A percentile compares a stretch with the other conserved stretches of the same genome.
Conservation (phyloP, 2,888 invertebrate genomes). For the Peribatodes rhomboidaria region DNA sequence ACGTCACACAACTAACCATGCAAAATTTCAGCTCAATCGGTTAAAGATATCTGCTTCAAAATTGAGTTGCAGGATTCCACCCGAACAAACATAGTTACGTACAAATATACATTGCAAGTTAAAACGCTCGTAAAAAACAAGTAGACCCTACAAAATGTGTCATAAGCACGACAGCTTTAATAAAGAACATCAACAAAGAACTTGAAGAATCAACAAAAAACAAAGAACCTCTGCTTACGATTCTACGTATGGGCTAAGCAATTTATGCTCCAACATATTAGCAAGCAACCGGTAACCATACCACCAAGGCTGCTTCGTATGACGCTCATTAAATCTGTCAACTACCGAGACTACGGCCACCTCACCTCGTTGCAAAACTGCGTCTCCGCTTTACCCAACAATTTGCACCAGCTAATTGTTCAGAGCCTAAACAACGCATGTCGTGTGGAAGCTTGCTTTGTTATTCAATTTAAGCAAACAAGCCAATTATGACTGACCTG, state of each 20-base stretch:
- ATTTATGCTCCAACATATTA: background rate
- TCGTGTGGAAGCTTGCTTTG: slow-evolving; percentile 5
- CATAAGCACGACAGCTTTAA: too few relatives aligned
- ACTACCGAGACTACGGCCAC: slow-evolving; percentile 22
- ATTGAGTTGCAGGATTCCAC: too few relatives aligned
- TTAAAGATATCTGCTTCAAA: too few relatives aligned
- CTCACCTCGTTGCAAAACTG: slow-evolving; percentile 23
- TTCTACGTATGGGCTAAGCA: background rate
- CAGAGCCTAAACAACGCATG: slow-evolving; percentile 9
- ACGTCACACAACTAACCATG: too few relatives aligned
- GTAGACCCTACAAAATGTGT: too few relatives aligned
- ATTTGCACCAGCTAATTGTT: slow-evolving; percentile 29
- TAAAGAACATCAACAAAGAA: too few relatives aligned
- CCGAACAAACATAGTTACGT: too few relatives aligned
- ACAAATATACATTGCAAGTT: too few relatives aligned
- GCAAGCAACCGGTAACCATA: slow-evolving; percentile 1
- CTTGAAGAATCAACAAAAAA: too few relatives aligned
- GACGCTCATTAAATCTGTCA: slow-evolving; percentile 22
- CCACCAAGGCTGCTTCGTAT: slow-evolving; percentile 18
- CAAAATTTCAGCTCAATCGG: too few relatives aligned
- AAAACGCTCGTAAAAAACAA: too few relatives aligned
- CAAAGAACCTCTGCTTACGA: too few relatives aligned
- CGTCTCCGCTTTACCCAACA: slow-evolving; percentile 23
- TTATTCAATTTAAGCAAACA: background rate
- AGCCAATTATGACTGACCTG: background rate